These are phyloP conservation scores for Dascyllus trimaculatus DNA, from an alignment of 2,113 vertebrate genomes.

Conservation along the genomic window DNA sequence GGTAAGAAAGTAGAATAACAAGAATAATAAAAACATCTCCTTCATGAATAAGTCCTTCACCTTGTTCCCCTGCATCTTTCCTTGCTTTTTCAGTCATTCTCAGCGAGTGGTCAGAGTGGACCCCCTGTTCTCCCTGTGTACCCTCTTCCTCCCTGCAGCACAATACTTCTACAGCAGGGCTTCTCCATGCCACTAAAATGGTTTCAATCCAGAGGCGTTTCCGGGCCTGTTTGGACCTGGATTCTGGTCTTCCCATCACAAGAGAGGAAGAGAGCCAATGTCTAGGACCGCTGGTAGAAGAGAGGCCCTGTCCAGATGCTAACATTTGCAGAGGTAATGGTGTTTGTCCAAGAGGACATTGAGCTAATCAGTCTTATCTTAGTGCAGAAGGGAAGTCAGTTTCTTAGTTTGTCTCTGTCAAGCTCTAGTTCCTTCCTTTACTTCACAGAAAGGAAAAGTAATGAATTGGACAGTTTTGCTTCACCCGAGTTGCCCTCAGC, in stretches of 20 bases:
- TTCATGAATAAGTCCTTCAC: not conserved
- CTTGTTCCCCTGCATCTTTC: not conserved
- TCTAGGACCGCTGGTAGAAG: slow-evolving; percentile 77
- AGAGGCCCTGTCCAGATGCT: slow-evolving; percentile 84
- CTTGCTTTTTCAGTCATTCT: slow-evolving; percentile 76
- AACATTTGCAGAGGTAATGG: slow-evolving; percentile 83
- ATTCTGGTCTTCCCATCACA: slow-evolving; percentile 79
- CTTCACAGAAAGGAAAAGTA: not conserved
- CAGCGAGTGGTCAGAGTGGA: slow-evolving; percentile 91
- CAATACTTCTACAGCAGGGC: not conserved
- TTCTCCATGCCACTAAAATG: slow-evolving; percentile 17
- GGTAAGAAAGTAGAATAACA: slow-evolving; percentile 76
- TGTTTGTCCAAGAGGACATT: not conserved
- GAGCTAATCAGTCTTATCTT: not conserved
- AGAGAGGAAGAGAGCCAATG: slow-evolving; percentile 75
- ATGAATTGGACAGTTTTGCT: slow-evolving; percentile 8
- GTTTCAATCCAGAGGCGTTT: slow-evolving; percentile 87
- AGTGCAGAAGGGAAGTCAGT: not conserved
- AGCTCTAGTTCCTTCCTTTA: slow-evolving; percentile 18
- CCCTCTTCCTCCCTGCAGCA: slow-evolving; percentile 47
- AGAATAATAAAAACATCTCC: not conserved
- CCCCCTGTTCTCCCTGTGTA: slow-evolving; percentile 87
- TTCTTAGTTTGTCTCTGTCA: slow-evolving; percentile 15
- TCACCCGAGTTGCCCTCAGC: not conserved
- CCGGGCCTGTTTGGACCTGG: slow-evolving; percentile 88